Evolutionary conservation across 2,113 vertebrate genomes (phyloP).

Genomic region (Halcyon malimbica): DNA sequence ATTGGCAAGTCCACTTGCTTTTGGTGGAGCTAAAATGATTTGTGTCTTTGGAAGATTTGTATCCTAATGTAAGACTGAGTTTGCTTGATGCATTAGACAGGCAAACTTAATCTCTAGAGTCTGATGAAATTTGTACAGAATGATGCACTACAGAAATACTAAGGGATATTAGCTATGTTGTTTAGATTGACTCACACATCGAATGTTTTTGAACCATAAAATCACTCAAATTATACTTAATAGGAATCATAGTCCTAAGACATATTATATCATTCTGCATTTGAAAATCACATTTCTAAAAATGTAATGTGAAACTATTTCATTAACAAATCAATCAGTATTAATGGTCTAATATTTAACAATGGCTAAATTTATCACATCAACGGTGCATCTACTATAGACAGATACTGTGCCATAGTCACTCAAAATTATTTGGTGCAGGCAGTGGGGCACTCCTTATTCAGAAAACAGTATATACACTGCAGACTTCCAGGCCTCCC

Average conservation of each 20-base stretch:
- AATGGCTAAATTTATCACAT: background rate
- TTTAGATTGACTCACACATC: background rate
- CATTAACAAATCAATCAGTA: background rate
- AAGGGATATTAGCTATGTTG: background rate
- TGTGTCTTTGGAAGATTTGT: background rate
- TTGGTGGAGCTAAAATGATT: background rate
- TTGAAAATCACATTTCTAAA: background rate
- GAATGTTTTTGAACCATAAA: background rate
- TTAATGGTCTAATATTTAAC: background rate
- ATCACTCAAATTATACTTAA: background rate
- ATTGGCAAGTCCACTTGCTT: background rate
- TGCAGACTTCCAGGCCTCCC: rapidly evolving
- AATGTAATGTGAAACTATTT: background rate
- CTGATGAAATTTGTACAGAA: background rate
- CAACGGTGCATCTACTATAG: background rate
- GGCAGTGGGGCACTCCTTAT: background rate
- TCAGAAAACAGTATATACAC: background rate
- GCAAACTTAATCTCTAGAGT: background rate
- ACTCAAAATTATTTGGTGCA: background rate
- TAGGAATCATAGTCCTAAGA: background rate
- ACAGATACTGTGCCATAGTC: background rate
- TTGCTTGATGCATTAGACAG: background rate
- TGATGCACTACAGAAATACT: background rate
- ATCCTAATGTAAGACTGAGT: background rate
- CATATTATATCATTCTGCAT: background rate